These are phyloP conservation scores for Limanda limanda DNA, from an alignment of 2,113 vertebrate species.

Conservation along the genomic window DNA sequence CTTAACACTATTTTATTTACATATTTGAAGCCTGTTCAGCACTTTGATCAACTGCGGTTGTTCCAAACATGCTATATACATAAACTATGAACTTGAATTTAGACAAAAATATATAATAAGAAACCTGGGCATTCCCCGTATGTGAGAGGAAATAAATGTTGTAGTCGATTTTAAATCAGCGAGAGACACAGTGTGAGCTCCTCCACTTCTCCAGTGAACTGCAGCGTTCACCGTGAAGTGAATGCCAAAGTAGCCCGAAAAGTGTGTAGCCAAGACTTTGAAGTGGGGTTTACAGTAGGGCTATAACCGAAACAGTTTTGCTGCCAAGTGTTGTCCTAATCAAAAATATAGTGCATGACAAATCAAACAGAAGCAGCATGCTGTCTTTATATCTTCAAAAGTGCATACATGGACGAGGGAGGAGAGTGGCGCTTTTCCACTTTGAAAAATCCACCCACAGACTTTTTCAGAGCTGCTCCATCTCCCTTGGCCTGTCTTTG, in stretches of 20 bases:
- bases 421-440: constrained; percentile 46
- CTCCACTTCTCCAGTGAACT: constrained; percentile 25
- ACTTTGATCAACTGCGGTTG: too few species aligned
- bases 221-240: constrained; percentile 11
- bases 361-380: constrained; percentile 77
- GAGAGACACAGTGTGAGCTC: not conserved
- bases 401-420: constrained; percentile 62
- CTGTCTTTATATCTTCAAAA: constrained; percentile 76
- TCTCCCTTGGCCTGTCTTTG: constrained; percentile 29
- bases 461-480: constrained; percentile 57
- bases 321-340: constrained; percentile 78
- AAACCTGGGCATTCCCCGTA: not conserved
- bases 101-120: not conserved
- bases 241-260: constrained; percentile 44
- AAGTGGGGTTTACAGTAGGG: constrained; percentile 73
- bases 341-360: constrained; percentile 76
- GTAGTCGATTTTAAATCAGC: not conserved
- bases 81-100: not conserved
- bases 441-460: constrained; percentile 73
- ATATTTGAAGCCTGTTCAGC: too few species aligned
- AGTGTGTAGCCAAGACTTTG: constrained; percentile 71
- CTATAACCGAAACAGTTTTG: constrained; percentile 73
- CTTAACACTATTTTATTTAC: too few species aligned
- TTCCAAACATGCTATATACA: too few species aligned
- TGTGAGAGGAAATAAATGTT: not conserved